Conservation (phyloP, 2,888 invertebrate species). For the Cheilosia impressa region DNA sequence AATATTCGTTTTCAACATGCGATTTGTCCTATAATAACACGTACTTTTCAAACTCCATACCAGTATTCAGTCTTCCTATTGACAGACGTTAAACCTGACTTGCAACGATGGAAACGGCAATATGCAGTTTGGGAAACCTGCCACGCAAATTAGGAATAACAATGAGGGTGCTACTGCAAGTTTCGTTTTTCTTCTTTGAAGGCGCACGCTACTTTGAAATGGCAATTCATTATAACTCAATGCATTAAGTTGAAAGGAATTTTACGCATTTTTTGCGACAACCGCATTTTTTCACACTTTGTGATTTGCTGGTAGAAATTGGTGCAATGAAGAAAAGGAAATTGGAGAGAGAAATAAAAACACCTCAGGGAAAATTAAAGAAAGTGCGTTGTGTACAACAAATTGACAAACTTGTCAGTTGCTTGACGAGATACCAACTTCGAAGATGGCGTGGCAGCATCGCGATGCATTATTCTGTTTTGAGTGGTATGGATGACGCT, state of each 20-base stretch:
- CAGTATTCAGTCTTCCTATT: background rate
- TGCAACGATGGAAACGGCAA: constrained; percentile 14
- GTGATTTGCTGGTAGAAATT: constrained; percentile 10
- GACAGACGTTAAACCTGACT: constrained; percentile 12
- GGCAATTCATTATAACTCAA: constrained; percentile 18
- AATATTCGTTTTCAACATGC: constrained; percentile 20
- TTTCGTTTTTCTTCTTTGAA: constrained; percentile 15
- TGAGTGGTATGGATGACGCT: no score
- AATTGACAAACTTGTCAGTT: constrained; percentile 50
- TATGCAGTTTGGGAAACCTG: constrained; percentile 24
- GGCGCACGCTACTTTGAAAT: background rate
- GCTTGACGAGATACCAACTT: constrained; percentile 52
- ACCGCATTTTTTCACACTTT: constrained; percentile 55
- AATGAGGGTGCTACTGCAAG: constrained; percentile 32
- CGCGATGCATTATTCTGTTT: background rate
- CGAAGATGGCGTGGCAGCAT: constrained; percentile 4
- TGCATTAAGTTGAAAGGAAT: constrained; percentile 5
- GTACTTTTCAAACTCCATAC: background rate
- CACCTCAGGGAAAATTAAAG: constrained; percentile 48
- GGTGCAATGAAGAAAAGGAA: constrained; percentile 6
- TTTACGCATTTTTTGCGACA: constrained; percentile 20
- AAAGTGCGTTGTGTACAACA: constrained; percentile 62
- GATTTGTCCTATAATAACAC: background rate
- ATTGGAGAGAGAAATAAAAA: constrained; percentile 9
- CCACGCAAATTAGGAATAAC: constrained; percentile 47